phyloP scores from a whole-genome alignment of 2,888 invertebrate species.

The Monoplex corrugatus region DNA sequence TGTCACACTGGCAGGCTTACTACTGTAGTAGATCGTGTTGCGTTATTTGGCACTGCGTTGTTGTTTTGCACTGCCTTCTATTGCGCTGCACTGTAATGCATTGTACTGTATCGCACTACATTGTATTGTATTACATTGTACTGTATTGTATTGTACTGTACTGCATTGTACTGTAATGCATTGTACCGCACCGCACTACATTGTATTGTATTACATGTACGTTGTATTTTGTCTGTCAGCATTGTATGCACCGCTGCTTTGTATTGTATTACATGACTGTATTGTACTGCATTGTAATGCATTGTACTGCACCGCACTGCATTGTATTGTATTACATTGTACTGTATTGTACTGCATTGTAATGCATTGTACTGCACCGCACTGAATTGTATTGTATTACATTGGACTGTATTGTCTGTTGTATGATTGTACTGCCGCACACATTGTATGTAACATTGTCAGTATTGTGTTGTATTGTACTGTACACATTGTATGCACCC shows the following conservation, averaged over 20 bases:
- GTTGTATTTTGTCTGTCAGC: too few relatives aligned
- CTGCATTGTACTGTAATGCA: not conserved
- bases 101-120: not conserved
- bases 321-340: not conserved
- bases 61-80: not conserved
- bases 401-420: not conserved
- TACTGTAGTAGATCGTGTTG: too few relatives aligned
- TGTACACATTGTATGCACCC: not conserved
- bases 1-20: too few relatives aligned
- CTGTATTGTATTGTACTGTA: slow-evolving; percentile 10
- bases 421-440: too few relatives aligned
- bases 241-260: not conserved
- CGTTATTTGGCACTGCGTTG: too few relatives aligned
- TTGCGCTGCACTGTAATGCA: not conserved
- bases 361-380: not conserved
- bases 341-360: not conserved
- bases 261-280: not conserved
- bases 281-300: not conserved
- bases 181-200: not conserved
- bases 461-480: too few relatives aligned
- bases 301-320: not conserved
- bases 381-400: not conserved
- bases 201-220: not conserved
- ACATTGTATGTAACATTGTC: too few relatives aligned
- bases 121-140: not conserved